phyloP scores from a whole-genome alignment of 2,113 vertebrate species.

The Psammodynastes pulverulentus region DNA sequence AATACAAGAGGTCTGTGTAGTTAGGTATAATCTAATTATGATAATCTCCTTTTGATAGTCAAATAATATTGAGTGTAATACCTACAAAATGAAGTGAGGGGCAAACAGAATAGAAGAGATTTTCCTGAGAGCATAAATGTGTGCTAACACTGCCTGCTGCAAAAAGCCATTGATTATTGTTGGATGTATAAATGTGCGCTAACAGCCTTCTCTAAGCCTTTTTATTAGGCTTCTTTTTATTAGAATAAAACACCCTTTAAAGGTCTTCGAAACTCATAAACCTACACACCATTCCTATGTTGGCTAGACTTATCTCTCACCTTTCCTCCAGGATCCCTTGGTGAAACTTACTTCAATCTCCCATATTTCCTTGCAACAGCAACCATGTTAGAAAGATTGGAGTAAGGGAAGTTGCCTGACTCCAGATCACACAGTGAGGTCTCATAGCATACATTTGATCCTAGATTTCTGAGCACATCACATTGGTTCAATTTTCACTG shows the following conservation, averaged over 20 bases:
- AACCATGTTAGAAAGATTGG: neutral
- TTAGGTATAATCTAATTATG: conserved; percentile 52
- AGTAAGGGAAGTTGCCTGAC: neutral
- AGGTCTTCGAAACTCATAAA: conserved; percentile 49
- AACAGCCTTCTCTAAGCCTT: conserved; percentile 48
- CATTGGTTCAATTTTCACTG: neutral
- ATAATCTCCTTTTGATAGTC: conserved; percentile 48
- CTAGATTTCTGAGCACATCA: neutral
- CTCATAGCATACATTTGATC: neutral
- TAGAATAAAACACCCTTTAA: conserved; percentile 23
- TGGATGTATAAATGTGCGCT: conserved; percentile 56
- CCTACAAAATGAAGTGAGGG: conserved; percentile 44
- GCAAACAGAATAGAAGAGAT: conserved; percentile 46
- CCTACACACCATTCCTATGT: conserved; percentile 14
- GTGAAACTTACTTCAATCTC: neutral
- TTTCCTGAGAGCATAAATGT: conserved; percentile 52
- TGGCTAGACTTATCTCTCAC: neutral
- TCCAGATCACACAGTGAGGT: neutral
- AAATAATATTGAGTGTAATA: conserved; percentile 43
- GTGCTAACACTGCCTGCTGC: conserved; percentile 42
- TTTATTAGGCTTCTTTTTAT: conserved; percentile 42
- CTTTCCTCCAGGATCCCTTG: neutral
- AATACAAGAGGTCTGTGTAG: conserved; percentile 41
- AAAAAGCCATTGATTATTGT: conserved; percentile 58
- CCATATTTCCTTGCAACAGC: neutral